Base-by-base conservation (phyloP, 2,797 vertebrate species). In the Acrossocheilus fasciatus region DNA sequence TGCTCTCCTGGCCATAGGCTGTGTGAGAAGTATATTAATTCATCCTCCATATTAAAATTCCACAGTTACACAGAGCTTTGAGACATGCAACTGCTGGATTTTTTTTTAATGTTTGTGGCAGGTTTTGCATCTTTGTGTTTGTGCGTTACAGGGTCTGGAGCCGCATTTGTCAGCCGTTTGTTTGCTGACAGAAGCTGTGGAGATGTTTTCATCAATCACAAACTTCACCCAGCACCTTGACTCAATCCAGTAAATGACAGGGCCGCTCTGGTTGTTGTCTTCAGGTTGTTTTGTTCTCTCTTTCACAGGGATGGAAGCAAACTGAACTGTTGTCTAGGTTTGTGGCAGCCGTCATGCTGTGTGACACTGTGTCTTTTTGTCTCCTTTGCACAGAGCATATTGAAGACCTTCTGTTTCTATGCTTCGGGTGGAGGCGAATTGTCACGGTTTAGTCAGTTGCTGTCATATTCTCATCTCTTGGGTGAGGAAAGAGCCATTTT, bases 401-500 rank as follows among this genome's bases (percentile, higher is more conserved):
- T 41, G 59, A 39, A 57, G 62, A 50, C 72, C 59, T 80, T 20
- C 62, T 66, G 47, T 83, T 80, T 36, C 20, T 76, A 30, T 85
- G 52, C 54, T 87, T 43, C 6, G n/a, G 72, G 70, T 81, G 9
- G 69, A 83, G 50, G 75, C 74, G 62, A 77, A 59, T 80, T 45
- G 83, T 66, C 66, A 77, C 26, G 26, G 39, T 77, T 77, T 77
- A 81, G 41, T 87, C 72, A 77, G 81, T 73, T 83, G 70, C 64
- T 64, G 76, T 81, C 76, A 81, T 83, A 64, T 86, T 64, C 59
- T 74, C 34, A 52, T 81, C 81, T 72, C 57, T 82, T 41, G 69
- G 68, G 57, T 47, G 34, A 88, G 79, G 77, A 81, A 87, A 80
- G 70, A 57, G 70, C 39, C 68, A 83, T 87, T 90, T 87, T 78